Conservation (phyloP, 2,888 invertebrate genomes). For the Troides aeacus region DNA sequence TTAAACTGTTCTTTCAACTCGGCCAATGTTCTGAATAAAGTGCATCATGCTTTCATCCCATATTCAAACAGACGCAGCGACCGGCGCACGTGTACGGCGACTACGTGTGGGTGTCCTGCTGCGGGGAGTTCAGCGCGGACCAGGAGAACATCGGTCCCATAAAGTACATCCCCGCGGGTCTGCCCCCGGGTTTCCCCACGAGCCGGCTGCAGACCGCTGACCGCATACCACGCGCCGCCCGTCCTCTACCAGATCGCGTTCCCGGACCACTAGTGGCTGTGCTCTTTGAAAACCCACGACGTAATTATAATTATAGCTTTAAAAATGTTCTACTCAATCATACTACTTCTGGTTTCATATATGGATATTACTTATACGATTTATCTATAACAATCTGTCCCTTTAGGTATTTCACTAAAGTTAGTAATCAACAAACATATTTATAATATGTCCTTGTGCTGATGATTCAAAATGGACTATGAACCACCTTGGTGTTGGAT, state of each 20-base stretch:
- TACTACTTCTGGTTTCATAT: no score
- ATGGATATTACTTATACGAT: no score
- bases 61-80: constrained; percentile 45
- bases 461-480: no score
- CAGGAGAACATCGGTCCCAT: constrained; percentile 87
- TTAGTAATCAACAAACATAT: no score
- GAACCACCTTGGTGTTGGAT: no score
- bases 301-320: constrained; percentile 52
- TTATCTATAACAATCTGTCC: no score
- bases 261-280: constrained; percentile 65
- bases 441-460: no score
- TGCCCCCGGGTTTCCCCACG: constrained; percentile 78
- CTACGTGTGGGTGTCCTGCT: constrained; percentile 90
- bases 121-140: constrained; percentile 88
- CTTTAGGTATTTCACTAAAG: no score
- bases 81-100: constrained; percentile 71
- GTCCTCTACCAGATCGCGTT: constrained; percentile 57
- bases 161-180: constrained; percentile 83
- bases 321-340: background rate
- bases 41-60: no score
- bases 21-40: no score
- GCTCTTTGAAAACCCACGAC: constrained; percentile 66
- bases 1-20: no score
- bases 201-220: constrained; percentile 62
- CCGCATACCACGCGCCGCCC: constrained; percentile 55